Base-by-base conservation (phyloP, 2,888 invertebrate species). In the Agrotis exclamationis region DNA sequence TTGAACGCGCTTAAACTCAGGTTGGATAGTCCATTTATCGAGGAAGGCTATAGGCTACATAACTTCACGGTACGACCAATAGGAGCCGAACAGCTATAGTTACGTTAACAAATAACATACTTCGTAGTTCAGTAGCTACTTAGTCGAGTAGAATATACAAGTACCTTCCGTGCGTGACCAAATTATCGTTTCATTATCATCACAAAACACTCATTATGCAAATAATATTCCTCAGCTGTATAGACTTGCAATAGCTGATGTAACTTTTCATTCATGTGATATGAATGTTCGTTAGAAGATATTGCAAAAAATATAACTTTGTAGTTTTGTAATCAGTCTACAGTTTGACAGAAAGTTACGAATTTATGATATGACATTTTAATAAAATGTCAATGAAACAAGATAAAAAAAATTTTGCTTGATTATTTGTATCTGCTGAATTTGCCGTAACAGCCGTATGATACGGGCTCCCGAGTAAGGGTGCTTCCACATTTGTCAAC, bases 201-300 rank as follows among this genome's bases (percentile, higher is more conserved):
- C 16, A 57, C n/a, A 60, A 22, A 76, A 56, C 33, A 69, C 28
- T 67, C n/a, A 45, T 44, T 62, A 72, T 65, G 57, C 44, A 62
- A 74, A 74, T 53, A 39, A 51, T 56, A 57, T 76, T 58, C 39
- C 60, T 56, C 33, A 28, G 22, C n/a, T 33, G 39, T 33, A 24
- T 33, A n/a, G 18, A 28, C 20, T 57, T 24, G 45, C 56, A 57
- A 54, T 24, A 48, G 63, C 53, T 75, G 77, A 77, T 50, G 77
- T 70, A 58, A 70, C 18, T 13, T 47, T 28, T 51, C 63, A 63
- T 54, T 69, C 44, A 44, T 2, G 22, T 39, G 51, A 53, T 62
- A 70, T 45, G 22, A 33, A 58, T 51, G 50, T 63, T 45, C 20
- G 20, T 28, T 51, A 47, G 20, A 58, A 47, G 28, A 56, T 0